Conservation (phyloP, 2,113 vertebrate species). For the Mionectes macconnelli region DNA sequence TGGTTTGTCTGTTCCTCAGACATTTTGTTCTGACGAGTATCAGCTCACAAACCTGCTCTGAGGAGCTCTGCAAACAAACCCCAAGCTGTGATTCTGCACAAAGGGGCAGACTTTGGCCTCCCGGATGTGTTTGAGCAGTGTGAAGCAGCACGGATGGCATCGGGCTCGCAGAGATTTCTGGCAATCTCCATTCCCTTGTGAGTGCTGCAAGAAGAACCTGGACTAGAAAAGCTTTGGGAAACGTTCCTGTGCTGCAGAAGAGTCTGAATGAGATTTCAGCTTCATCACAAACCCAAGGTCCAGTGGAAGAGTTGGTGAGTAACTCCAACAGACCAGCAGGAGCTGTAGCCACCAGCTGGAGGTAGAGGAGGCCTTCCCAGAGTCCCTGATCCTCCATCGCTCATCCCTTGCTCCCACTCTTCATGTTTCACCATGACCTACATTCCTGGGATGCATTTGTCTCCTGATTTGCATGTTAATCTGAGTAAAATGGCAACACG, state of each 20-base stretch:
- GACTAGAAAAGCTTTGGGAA: fast-evolving
- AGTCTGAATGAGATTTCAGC: not conserved
- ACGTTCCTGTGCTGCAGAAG: fast-evolving
- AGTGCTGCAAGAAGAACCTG: fast-evolving
- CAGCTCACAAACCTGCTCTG: not conserved
- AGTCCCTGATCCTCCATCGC: not conserved
- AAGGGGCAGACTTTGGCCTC: not conserved
- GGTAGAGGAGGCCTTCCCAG: not conserved
- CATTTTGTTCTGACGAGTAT: not conserved
- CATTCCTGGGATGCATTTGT: not conserved
- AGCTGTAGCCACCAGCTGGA: not conserved
- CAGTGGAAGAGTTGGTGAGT: not conserved
- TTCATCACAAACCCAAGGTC: not conserved
- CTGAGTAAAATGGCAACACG: not conserved
- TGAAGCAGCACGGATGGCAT: fast-evolving
- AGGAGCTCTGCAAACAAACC: not conserved
- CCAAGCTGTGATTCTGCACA: fast-evolving
- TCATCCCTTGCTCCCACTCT: not conserved
- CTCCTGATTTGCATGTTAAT: slow-evolving; percentile 14
- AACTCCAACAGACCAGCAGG: not conserved
- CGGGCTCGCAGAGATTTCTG: not conserved
- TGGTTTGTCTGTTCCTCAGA: not conserved
- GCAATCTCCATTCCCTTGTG: fast-evolving
- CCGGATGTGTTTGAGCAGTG: not conserved
- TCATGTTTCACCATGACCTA: not conserved